phyloP scores from a whole-genome alignment of 2,888 invertebrate species.

The Drosophila borealis region DNA sequence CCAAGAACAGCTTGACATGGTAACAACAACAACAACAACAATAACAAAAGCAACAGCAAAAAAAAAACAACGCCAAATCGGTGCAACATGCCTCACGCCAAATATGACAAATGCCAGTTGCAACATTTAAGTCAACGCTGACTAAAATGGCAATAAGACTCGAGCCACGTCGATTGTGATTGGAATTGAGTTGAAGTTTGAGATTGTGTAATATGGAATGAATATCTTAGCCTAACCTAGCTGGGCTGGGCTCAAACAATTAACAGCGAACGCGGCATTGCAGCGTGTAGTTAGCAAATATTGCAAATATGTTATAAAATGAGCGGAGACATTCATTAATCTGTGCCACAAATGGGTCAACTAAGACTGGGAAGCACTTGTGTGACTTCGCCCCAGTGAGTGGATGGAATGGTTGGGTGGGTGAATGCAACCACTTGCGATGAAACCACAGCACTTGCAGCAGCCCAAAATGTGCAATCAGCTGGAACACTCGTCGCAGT shows the following conservation, averaged over 20 bases:
- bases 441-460: conserved; percentile 44
- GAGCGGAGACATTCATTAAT: conserved; percentile 18
- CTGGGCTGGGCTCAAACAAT: conserved; percentile 46
- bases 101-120: conserved; percentile 80
- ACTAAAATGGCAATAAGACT: conserved; percentile 65
- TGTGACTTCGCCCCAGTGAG: conserved; percentile 52
- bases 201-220: conserved; percentile 63
- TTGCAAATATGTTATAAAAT: conserved; percentile 8
- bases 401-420: conserved; percentile 7
- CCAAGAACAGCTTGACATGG: conserved; percentile 60
- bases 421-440: conserved; percentile 19
- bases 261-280: conserved; percentile 40
- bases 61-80: conserved; percentile 57
- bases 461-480: conserved; percentile 17
- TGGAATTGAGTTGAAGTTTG: conserved; percentile 23
- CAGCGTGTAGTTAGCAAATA: conserved; percentile 37
- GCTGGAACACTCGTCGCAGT: conserved; percentile 18
- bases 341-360: conserved; percentile 46
- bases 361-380: conserved; percentile 46
- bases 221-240: conserved; percentile 34
- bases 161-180: conserved; percentile 38
- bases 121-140: conserved; percentile 59
- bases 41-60: conserved; percentile 16
- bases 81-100: conserved; percentile 69
- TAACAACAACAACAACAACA: conserved; percentile 28